Evolutionary conservation across 2,113 vertebrate genomes (phyloP).

Genomic region (Alethe castanea): DNA sequence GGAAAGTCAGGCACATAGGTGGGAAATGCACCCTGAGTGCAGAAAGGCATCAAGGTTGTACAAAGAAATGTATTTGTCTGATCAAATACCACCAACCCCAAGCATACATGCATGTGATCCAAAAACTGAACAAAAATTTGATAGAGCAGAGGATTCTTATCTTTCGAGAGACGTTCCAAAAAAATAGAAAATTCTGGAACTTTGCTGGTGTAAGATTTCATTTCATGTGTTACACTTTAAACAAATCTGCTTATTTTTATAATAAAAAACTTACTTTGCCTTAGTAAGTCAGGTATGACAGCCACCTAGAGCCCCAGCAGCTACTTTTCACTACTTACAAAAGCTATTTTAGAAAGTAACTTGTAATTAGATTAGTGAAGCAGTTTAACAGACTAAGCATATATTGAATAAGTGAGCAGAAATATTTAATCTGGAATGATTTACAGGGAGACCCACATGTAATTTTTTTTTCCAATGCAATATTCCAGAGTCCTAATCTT

Average conservation of each 20-base stretch:
- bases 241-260: not conserved
- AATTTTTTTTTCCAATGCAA: constrained; percentile 68
- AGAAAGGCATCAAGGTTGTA: not conserved
- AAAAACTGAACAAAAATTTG: not conserved
- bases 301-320: not conserved
- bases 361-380: constrained; percentile 70
- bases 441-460: constrained; percentile 65
- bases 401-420: constrained; percentile 67
- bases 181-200: not conserved
- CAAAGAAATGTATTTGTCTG: not conserved
- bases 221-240: constrained; percentile 1
- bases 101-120: not conserved
- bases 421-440: constrained; percentile 73
- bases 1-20: not conserved
- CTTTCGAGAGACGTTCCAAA: not conserved
- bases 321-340: constrained; percentile 50
- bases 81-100: not conserved
- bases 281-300: constrained; percentile 13
- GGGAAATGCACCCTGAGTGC: not conserved
- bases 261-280: not conserved
- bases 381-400: constrained; percentile 61
- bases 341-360: constrained; percentile 40
- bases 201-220: not conserved
- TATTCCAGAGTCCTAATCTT: constrained; percentile 50
- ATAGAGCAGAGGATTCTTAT: not conserved